Base-by-base conservation (phyloP, 1,140 invertebrate species). In the Nebria ingens region DNA sequence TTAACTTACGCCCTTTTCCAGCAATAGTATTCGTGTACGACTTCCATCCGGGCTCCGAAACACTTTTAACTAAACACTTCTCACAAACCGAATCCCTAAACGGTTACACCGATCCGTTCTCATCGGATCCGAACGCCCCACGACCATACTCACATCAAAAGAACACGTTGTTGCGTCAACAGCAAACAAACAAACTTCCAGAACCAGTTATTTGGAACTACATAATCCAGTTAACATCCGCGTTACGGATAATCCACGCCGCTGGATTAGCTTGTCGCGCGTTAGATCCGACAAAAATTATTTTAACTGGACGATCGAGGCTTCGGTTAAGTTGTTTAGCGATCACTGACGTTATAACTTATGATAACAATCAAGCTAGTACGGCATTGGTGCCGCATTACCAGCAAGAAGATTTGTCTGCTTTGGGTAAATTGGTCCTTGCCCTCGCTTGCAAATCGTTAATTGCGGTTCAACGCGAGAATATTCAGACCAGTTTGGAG, bases 1-100 rank as follows among this genome's bases (percentile, higher is more conserved):
- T 51, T 19, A 58, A 21, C 19, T 21, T 42, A 38, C 25, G 6
- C 38, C 23, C 42, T 62, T 58, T 80, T 78, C 25, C 71, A 96
- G 93, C 95, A 52, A 84, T 97, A 74, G 82, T 98, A 61, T 92
- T 98, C 76, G 92, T 97, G 51, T 97, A 97, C 72, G 93, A 97
- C 68, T 98, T 92, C 71, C 90, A 93, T 76, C 87, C 95, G 21
- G 85, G 85, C 22, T 87, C 92, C 50, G 86, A 91, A 64, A 96
- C 92, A 0, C 70, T 98, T 56, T 79, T 93, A 73, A 79, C 80
- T 55, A 86, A 88, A 66, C 93, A 96, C 74, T 94, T 94, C 68
- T 81, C 81, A 50, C 73, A 79, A 21, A 70, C 75, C 52, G 76
- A 77, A 62, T 80, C 83, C 60, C 67, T 81, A 38, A 86, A 87